These are phyloP conservation scores for Vollenhovia emeryi DNA, from an alignment of 1,140 invertebrate genomes.

Conservation along the genomic window DNA sequence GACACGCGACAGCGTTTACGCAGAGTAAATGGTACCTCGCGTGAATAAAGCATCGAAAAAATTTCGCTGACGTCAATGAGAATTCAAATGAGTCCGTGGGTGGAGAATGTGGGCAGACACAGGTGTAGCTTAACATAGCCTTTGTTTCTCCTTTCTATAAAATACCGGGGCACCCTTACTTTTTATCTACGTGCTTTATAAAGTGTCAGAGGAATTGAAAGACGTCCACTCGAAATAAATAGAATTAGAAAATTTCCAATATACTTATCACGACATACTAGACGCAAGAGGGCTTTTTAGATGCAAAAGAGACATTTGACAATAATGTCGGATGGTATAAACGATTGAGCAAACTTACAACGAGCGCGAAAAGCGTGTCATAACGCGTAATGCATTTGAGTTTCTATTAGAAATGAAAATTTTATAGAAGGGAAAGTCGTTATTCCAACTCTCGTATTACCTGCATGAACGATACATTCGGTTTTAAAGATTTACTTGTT, in stretches of 20 bases:
- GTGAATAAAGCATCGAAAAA: background rate
- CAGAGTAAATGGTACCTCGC: background rate
- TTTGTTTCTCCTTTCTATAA: background rate
- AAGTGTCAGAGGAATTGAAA: background rate
- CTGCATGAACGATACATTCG: background rate
- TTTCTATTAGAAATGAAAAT: background rate
- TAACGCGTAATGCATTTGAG: background rate
- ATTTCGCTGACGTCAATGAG: conserved; percentile 1
- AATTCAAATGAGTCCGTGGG: conserved; percentile 25
- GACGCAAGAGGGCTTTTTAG: background rate
- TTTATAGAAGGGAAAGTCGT: background rate
- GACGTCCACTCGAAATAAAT: conserved; percentile 1
- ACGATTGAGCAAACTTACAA: background rate
- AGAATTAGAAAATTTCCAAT: background rate
- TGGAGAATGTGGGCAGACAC: conserved; percentile 1
- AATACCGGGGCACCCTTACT: background rate
- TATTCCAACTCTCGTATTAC: background rate
- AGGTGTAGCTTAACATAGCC: background rate
- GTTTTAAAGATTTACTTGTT: background rate
- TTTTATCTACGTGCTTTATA: background rate
- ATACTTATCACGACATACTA: background rate
- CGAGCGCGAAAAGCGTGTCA: background rate
- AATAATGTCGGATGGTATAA: background rate
- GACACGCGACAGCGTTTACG: background rate
- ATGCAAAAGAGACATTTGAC: background rate